phyloP scores from a whole-genome alignment of 2,888 invertebrate species.

The Caprella mutica region DNA sequence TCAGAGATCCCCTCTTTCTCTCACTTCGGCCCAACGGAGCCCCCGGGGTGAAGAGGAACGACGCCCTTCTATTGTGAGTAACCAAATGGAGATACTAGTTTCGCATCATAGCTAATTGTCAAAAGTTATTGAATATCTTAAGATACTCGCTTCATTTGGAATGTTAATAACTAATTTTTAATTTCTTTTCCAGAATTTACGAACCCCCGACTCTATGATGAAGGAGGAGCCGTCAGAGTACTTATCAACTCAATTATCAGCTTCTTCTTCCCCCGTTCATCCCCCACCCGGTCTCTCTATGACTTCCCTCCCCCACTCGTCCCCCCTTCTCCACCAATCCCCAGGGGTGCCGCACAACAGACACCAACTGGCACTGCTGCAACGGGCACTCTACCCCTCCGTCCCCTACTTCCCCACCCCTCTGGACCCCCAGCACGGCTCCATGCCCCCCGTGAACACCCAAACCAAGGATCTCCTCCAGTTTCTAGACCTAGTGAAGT shows the following conservation, averaged over 20 bases:
- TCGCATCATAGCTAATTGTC: no score
- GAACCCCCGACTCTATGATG: conserved; percentile 17
- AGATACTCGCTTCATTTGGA: no score
- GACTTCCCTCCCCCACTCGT: conserved; percentile 3
- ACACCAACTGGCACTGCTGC: conserved; percentile 24
- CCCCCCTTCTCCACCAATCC: neutral
- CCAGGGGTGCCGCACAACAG: conserved; percentile 10
- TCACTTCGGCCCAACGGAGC: no score
- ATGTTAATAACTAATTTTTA: neutral
- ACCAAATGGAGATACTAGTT: no score
- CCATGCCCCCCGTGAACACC: conserved; percentile 15
- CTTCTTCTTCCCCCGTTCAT: neutral
- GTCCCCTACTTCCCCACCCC: neutral
- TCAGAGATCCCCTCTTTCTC: no score
- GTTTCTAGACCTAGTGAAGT: conserved; percentile 29
- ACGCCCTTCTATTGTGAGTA: no score
- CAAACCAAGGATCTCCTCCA: conserved; percentile 31
- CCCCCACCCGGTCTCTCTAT: neutral
- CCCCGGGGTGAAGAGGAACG: no score
- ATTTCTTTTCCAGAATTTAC: conserved; percentile 14
- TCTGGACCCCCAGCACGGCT: conserved; percentile 14
- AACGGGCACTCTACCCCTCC: conserved; percentile 29
- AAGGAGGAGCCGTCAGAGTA: conserved; percentile 4
- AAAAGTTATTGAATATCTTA: no score
- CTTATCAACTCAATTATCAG: neutral